phyloP scores from a whole-genome alignment of 2,113 vertebrate species.

The Candoia aspera region DNA sequence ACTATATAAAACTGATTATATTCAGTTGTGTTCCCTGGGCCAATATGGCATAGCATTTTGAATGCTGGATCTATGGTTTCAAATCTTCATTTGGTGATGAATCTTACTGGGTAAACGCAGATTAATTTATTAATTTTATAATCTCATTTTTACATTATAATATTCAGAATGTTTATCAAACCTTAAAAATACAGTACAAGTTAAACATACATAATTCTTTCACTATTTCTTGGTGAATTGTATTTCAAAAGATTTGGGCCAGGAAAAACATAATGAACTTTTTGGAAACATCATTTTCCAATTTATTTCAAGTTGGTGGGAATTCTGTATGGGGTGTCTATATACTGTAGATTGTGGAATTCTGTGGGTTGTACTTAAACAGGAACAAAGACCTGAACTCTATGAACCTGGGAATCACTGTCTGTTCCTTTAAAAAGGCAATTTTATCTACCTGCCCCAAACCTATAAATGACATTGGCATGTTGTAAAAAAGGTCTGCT shows the following conservation, averaged over 20 bases:
- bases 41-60: background rate
- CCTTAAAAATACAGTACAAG: background rate
- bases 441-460: background rate
- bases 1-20: background rate
- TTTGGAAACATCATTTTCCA: background rate
- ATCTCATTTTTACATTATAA: background rate
- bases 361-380: background rate
- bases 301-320: background rate
- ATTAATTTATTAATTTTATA: background rate
- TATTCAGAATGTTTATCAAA: background rate
- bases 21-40: background rate
- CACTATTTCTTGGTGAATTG: background rate
- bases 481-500: background rate
- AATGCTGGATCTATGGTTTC: background rate
- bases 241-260: background rate
- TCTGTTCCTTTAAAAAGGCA: background rate
- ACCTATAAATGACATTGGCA: background rate
- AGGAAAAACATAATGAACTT: background rate
- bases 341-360: background rate
- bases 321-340: background rate
- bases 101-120: background rate
- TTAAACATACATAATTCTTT: background rate
- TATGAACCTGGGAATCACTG: background rate
- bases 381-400: background rate
- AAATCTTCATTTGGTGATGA: background rate